A percentile compares a stretch with the other conserved stretches of the same genome.
Conservation (phyloP, 1,140 invertebrate genomes). For the Dryas iulia region DNA sequence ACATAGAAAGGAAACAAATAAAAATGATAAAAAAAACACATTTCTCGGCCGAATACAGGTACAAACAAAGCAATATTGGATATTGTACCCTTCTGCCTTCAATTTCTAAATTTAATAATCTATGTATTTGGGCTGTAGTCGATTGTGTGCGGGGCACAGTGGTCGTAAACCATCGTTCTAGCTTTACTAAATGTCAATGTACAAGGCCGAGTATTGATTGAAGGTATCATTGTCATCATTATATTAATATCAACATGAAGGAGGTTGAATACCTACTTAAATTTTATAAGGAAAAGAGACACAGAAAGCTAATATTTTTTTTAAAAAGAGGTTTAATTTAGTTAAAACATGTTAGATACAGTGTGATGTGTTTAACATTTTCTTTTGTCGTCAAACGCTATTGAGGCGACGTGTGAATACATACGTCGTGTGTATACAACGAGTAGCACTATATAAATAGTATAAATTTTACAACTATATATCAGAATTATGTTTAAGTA, state of each 20-base stretch:
- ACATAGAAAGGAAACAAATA: slow-evolving; percentile 3
- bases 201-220: slow-evolving; percentile 49
- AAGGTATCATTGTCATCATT: background rate
- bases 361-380: too few relatives aligned
- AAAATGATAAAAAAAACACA: slow-evolving; percentile 21
- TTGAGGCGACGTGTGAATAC: too few relatives aligned
- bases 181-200: slow-evolving; percentile 69
- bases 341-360: too few relatives aligned
- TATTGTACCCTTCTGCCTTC: slow-evolving; percentile 39
- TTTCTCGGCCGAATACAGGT: slow-evolving; percentile 23
- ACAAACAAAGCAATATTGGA: slow-evolving; percentile 37
- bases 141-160: slow-evolving; percentile 37
- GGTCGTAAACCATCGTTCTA: slow-evolving; percentile 65
- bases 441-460: too few relatives aligned
- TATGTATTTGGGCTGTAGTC: slow-evolving; percentile 39
- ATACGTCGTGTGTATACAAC: too few relatives aligned
- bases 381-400: too few relatives aligned
- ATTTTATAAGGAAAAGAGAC: too few relatives aligned
- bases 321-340: too few relatives aligned
- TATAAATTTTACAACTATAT: too few relatives aligned
- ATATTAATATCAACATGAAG: background rate
- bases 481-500: too few relatives aligned
- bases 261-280: too few relatives aligned
- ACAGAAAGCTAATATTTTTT: too few relatives aligned
- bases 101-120: slow-evolving; percentile 47